Evolutionary conservation across 1,140 invertebrate genomes (phyloP), one percentile per base, ranked within the genome.

Genomic region (Glossosoma conforme): DNA sequence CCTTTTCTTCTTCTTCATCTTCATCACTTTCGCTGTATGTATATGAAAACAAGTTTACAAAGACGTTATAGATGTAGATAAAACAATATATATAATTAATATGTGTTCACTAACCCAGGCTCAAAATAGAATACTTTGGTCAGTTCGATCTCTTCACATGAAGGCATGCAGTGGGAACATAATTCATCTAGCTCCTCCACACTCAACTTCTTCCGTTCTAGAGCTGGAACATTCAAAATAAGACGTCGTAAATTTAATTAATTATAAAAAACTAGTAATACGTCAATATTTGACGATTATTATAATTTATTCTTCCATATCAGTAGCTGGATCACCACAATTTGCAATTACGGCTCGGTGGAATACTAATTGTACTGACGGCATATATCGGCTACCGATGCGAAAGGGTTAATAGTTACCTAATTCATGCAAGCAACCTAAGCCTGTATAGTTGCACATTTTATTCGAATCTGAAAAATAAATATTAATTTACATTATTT

Each of bases 81-180:
- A n/a, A n/a, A n/a, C n/a, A n/a, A n/a, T n/a, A n/a, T n/a, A n/a
- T n/a, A n/a, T n/a, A n/a, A n/a, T n/a, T n/a, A n/a, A n/a, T n/a
- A n/a, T n/a, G n/a, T n/a, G n/a, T n/a, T n/a, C n/a, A 41, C 40
- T 53, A 21, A 48, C 58, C 30, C 43, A 51, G 61, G 63, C 61
- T 60, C 64, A 3, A 51, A 52, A 22, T 57, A 37, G 45, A 62
- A 64, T 17, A 76, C 60, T 13, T 67, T 64, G 14, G 63, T 70
- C 38, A 76, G 64, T 63, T 77, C 74, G 20, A 69, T 72, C 60
- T 78, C 76, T 20, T 62, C 64, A 57, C 75, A 78, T 2, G 74
- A 75, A 3, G 76, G 72, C 14, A 74, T 49, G 60, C 75, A 78
- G 40, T 69, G 65, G 35, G 68, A 59, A 21, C 70, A 69, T 18